A percentile compares a stretch with the other conserved stretches of the same genome.
phyloP scores from a whole-genome alignment of 2,888 invertebrate genomes.

The Rhagophthalmus giganteus region DNA sequence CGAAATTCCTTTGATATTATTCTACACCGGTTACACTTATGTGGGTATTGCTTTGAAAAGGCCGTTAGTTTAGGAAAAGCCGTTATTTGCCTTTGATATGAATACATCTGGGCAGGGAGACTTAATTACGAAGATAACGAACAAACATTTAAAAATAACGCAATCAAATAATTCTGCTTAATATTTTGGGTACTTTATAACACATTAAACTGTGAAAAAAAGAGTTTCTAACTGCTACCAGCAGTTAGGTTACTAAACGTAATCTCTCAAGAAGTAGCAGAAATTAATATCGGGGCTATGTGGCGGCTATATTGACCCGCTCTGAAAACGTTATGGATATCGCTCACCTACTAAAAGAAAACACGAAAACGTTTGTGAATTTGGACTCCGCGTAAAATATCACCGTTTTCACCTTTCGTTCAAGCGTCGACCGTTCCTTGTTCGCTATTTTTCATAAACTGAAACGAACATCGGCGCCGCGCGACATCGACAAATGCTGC shows the following conservation, averaged over 20 bases:
- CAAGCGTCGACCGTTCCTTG: not conserved
- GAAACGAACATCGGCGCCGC: not conserved
- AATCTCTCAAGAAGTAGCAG: not conserved
- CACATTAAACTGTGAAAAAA: too few species aligned
- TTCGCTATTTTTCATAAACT: not conserved
- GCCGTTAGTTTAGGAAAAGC: not conserved
- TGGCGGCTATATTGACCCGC: not conserved
- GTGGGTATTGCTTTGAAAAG: not conserved
- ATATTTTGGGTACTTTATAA: too few species aligned
- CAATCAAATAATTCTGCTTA: too few species aligned
- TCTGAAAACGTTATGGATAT: not conserved
- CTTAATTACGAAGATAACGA: not conserved
- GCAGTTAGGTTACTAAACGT: too few species aligned
- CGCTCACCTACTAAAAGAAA: not conserved
- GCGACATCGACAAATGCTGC: not conserved
- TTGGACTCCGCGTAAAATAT: not conserved
- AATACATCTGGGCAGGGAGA: not conserved
- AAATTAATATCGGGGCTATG: not conserved
- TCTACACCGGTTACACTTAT: not conserved
- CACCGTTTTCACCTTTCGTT: not conserved
- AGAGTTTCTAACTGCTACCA: too few species aligned
- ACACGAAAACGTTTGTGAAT: not conserved
- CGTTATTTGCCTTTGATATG: constrained; percentile 1
- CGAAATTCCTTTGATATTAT: constrained; percentile 4
- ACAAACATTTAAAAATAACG: not conserved